These are phyloP conservation scores for Lineus longissimus DNA, from an alignment of 1,140 invertebrate genomes.

Conservation along the genomic window DNA sequence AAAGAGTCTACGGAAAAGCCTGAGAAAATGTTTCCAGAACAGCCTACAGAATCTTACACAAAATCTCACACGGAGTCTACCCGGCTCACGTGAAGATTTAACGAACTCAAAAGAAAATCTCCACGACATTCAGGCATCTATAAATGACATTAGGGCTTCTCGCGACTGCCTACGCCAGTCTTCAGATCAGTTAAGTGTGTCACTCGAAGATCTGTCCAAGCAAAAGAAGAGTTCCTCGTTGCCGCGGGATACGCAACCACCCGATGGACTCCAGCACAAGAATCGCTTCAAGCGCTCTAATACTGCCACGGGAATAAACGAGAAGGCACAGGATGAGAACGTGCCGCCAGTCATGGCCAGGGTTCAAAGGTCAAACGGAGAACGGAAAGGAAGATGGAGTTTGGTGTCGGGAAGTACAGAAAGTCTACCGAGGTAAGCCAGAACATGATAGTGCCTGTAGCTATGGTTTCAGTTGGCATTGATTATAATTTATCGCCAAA, in stretches of 20 bases:
- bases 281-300: constrained; percentile 1
- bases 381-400: constrained; percentile 27
- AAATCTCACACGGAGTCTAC: too few relatives aligned
- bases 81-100: too few relatives aligned
- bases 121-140: too few relatives aligned
- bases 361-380: constrained; percentile 6
- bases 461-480: neutral
- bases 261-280: neutral
- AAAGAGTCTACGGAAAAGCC: too few relatives aligned
- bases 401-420: constrained; percentile 48
- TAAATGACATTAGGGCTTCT: too few relatives aligned
- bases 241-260: neutral
- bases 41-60: too few relatives aligned
- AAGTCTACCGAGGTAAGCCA: constrained; percentile 45
- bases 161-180: too few relatives aligned
- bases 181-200: too few relatives aligned
- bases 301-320: neutral
- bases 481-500: too few relatives aligned
- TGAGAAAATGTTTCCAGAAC: too few relatives aligned
- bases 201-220: too few relatives aligned
- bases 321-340: neutral
- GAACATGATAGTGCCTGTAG: neutral
- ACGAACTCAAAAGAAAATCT: too few relatives aligned
- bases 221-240: neutral
- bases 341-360: neutral